phyloP scores from a whole-genome alignment of 2,113 vertebrate species.

The human region GRCh38 chr12:28263501-28264000 shows the following conservation, averaged over 20 bases:
- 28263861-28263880: neutral
- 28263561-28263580: neutral
- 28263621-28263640: neutral
- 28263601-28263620: neutral
- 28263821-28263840: neutral
- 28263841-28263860: neutral
- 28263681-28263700: neutral
- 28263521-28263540: neutral
- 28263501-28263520: neutral
- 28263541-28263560: neutral
- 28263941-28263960: constrained; percentile 14
- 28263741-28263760: constrained; percentile 3
- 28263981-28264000: neutral
- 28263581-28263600: neutral
- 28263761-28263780: neutral
- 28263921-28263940: constrained; percentile 9
- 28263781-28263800: neutral
- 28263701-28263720: neutral
- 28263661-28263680: neutral
- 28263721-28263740: neutral
- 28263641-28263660: neutral
- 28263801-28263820: neutral
- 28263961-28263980: neutral
- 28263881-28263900: neutral
- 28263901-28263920: neutral